Base-by-base conservation (phyloP, 2,888 invertebrate genomes). In the Zygothrica quintamaculata region DNA sequence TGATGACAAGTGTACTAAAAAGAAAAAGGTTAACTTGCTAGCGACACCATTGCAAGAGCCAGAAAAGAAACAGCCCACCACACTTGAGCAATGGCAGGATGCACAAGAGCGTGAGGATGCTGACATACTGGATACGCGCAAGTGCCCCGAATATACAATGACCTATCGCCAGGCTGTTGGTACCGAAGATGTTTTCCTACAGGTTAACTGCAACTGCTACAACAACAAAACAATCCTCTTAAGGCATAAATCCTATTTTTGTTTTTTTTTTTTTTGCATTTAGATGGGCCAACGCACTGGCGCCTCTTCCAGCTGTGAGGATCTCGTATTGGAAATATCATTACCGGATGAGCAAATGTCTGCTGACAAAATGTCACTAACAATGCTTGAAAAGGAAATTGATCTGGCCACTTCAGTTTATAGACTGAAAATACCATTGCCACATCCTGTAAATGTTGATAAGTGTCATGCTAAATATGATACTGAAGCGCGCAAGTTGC, bases 91-190 rank as follows among this genome's bases (percentile, higher is more conserved):
- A 80, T 92, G 91, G 92, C 77, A 89, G 33, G 74, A 79, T 33
- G 90, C 92, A 50, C 92, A 93, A 67, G 92, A 92, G n/a, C 91
- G 92, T 13, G 92, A 92, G 72, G 92, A 93, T 34, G 92, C 92
- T 1, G 93, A 93, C 3, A 88, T 91, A 9, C 84, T 92, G 13
- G 94, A 94, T 71, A 93, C 93, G 59, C 93, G 95, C 37, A 93
- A 93, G 87, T 91, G 92, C 15, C 96, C 96, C 0, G 93, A 93
- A 72, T 97, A 96, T 91, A 94, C 94, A 31, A 95, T 97, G 89
- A 93, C 94, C 72, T 98, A 96, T 90, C 95, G 95, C 77, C 98
- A 98, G 90, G 93, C 95, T 29, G 95, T 98, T 0, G 93, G 95
- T 6, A 93, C 97, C 0, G 96, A 97, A 89, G 97, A 98, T 90